A percentile compares a stretch with the other conserved stretches of the same genome.
Evolutionary conservation across 2,797 vertebrate genomes (phyloP).

Genomic region (Rachycentron canadum): DNA sequence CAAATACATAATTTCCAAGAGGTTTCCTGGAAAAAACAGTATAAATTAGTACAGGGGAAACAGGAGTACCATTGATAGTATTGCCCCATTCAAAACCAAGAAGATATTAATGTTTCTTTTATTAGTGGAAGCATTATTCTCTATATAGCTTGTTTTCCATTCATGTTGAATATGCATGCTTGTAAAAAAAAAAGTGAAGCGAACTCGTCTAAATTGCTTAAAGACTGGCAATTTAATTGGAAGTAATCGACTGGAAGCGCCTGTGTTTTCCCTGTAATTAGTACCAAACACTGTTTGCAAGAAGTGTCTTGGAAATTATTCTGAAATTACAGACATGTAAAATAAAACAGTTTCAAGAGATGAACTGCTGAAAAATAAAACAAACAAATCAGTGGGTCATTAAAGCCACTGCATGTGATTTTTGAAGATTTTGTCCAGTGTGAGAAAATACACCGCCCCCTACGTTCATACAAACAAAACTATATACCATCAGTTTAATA

Average conservation of each 20-base stretch:
- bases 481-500: neutral
- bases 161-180: neutral
- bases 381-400: neutral
- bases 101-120: neutral
- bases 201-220: too few species aligned
- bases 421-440: neutral
- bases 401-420: neutral
- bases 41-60: neutral
- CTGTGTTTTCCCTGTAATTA: neutral
- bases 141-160: neutral
- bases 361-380: neutral
- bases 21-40: neutral
- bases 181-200: too few species aligned
- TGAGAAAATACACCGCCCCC: neutral
- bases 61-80: neutral
- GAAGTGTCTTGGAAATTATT: neutral
- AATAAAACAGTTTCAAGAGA: neutral
- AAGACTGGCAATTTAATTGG: neutral
- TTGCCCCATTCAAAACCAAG: neutral
- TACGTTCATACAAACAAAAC: neutral
- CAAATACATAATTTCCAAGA: neutral
- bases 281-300: conserved; percentile 8
- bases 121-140: neutral
- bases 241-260: neutral
- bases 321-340: neutral